A percentile compares a stretch with the other conserved stretches of the same genome.
phyloP scores from a whole-genome alignment of 2,888 invertebrate genomes.

The Schizotus pectinicornis region DNA sequence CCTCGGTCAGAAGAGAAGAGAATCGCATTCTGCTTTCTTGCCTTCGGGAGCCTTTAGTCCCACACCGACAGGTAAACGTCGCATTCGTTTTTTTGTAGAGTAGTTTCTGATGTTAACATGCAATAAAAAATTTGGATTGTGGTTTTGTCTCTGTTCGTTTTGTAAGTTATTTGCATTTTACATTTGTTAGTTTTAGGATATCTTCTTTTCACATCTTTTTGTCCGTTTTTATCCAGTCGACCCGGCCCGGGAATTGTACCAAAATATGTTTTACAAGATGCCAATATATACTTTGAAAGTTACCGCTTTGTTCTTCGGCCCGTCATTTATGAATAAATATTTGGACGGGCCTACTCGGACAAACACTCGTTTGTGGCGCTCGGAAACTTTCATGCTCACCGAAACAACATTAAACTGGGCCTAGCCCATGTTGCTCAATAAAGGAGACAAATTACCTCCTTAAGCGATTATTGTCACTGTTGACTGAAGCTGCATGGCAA shows the following conservation, averaged over 20 bases:
- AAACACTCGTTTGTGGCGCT: slow-evolving; percentile 20
- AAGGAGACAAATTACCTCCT: too few species aligned
- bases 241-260: slow-evolving; percentile 15
- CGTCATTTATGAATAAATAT: slow-evolving; percentile 18
- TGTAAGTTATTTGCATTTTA: slow-evolving; percentile 55
- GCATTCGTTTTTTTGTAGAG: slow-evolving; percentile 49
- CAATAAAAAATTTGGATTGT: slow-evolving; percentile 53
- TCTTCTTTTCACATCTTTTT: slow-evolving; percentile 40
- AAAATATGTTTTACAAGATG: slow-evolving; percentile 22
- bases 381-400: slow-evolving; percentile 10
- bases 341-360: slow-evolving; percentile 19
- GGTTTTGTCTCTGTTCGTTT: slow-evolving; percentile 47
- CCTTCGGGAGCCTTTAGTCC: slow-evolving; percentile 46
- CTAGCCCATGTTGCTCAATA: too few species aligned
- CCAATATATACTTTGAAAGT: slow-evolving; percentile 23
- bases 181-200: slow-evolving; percentile 50
- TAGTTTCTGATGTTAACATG: slow-evolving; percentile 57
- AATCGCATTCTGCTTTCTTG: slow-evolving; percentile 52
- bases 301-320: slow-evolving; percentile 26
- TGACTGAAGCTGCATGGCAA: too few species aligned
- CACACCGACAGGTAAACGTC: slow-evolving; percentile 53
- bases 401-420: slow-evolving; percentile 4
- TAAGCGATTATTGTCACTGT: too few species aligned
- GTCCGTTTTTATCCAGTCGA: slow-evolving; percentile 17
- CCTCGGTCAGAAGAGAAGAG: slow-evolving; percentile 49